Base-by-base conservation (phyloP, 2,888 invertebrate genomes). In the Gonocerus acuteangulatus region DNA sequence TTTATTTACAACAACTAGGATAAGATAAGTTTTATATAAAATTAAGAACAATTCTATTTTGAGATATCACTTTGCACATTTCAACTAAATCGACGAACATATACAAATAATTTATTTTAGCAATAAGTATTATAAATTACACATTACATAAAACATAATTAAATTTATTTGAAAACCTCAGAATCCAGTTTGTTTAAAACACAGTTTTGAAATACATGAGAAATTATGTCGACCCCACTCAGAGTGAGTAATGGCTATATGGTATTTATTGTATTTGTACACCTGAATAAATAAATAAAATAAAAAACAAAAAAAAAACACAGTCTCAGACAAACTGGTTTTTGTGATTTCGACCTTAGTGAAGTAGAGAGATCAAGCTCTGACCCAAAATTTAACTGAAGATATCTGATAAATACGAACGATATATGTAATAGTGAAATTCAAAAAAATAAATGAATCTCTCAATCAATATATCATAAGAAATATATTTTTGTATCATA, bases 51-150 rank as follows among this genome's bases (percentile, higher is more conserved):
- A 45, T 18, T 42, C 57, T 57, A 57, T 57, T 57, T 15, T 44
- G 57, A 57, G 32, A 57, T 57, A 57, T 57, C 57, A 57, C 57
- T 44, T 57, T 47, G 57, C 57, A 57, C 57, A 57, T 45, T 47
- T 42, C 57, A 57, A 57, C 57, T 57, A 57, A 57, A 57, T 57
- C 45, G 32, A 57, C 42, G 45, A 57, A 47, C 57, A 57, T 57
- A 57, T 47, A 45, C 57, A 57, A 57, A 57, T 47, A 54, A 54
- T 54, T 54, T 54, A 54, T 54, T 51, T 57, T 57, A 57, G 57
- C 47, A 57, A 39, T 57, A 54, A 54, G 39, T 54, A 54, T n/a
- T 54, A 54, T 54, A 54, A 54, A 54, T 54, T 54, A 54, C 54
- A 54, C 11, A n/a, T n/a, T n/a, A n/a, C n/a, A 51, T 51, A 54